phyloP scores from a whole-genome alignment of 1,140 invertebrate genomes.

The Zaprionus kolodkinae region DNA sequence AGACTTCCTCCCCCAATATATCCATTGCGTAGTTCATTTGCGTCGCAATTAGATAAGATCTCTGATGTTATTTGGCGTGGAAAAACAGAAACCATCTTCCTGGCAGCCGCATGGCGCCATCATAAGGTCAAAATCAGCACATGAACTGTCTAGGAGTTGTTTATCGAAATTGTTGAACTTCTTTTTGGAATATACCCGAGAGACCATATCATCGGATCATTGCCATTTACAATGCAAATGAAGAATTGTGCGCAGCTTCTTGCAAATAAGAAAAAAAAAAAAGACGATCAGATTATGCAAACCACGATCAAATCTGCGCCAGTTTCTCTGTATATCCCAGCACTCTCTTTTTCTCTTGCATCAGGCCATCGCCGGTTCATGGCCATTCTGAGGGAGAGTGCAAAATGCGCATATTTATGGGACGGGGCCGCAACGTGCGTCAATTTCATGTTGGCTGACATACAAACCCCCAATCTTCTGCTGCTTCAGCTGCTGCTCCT shows the following conservation, averaged over 20 bases:
- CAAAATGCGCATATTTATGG: conserved; percentile 67
- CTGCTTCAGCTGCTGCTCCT: conserved; percentile 7
- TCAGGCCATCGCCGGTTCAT: conserved; percentile 58
- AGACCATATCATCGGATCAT: conserved; percentile 26
- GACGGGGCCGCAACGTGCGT: conserved; percentile 56
- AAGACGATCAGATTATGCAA: conserved; percentile 60
- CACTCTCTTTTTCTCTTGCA: conserved; percentile 6
- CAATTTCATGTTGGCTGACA: conserved; percentile 64
- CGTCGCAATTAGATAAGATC: conserved; percentile 46
- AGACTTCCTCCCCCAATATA: conserved; percentile 10
- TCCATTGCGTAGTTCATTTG: conserved; percentile 28
- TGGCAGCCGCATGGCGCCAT: conserved; percentile 57
- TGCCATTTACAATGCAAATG: conserved; percentile 71
- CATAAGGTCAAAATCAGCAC: conserved; percentile 69
- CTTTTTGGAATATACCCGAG: conserved; percentile 39
- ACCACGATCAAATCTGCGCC: conserved; percentile 61
- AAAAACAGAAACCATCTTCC: conserved; percentile 32
- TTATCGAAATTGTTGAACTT: conserved; percentile 62
- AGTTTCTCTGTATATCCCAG: conserved; percentile 54
- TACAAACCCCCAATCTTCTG: conserved; percentile 66
- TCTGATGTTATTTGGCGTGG: background rate
- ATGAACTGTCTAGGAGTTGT: conserved; percentile 61
- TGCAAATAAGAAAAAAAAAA: conserved; percentile 16
- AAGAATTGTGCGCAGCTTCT: conserved; percentile 49
- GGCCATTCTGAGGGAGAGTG: conserved; percentile 58